phyloP scores from a whole-genome alignment of 2,113 vertebrate genomes.

The Megaleporinus macrocephalus region DNA sequence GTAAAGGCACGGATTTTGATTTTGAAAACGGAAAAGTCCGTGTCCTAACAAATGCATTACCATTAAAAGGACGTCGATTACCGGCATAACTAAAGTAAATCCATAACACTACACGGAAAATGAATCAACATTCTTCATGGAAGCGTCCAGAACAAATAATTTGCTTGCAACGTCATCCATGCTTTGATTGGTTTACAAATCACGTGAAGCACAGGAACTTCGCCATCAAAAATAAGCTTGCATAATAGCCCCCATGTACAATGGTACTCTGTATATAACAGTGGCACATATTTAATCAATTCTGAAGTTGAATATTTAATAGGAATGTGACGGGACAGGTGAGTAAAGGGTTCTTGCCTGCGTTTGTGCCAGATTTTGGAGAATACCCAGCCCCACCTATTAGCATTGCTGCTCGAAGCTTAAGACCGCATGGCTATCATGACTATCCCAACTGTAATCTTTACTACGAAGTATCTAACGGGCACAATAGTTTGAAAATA shows the following conservation, averaged over 20 bases:
- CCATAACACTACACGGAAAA: not conserved
- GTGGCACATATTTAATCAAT: no score
- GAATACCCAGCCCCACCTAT: not conserved
- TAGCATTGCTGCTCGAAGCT: not conserved
- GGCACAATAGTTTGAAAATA: no score
- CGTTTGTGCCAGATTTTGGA: not conserved
- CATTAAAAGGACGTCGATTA: not conserved
- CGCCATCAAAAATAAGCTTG: not conserved
- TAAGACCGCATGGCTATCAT: not conserved
- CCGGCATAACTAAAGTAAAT: not conserved
- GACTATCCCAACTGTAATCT: no score
- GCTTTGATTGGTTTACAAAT: conserved; percentile 64
- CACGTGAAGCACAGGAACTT: conserved; percentile 65
- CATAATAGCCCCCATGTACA: no score
- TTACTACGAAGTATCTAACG: no score
- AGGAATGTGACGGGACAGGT: not conserved
- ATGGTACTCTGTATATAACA: no score
- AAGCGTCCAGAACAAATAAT: conserved; percentile 69
- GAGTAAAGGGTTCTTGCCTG: not conserved
- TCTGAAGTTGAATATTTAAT: not conserved
- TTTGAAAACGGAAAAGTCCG: not conserved
- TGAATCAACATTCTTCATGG: conserved; percentile 43
- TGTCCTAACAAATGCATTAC: conserved; percentile 60
- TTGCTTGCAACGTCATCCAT: conserved; percentile 52
- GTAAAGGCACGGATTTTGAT: not conserved